phyloP scores from a whole-genome alignment of 2,888 invertebrate species.

The Thymelicus sylvestris region DNA sequence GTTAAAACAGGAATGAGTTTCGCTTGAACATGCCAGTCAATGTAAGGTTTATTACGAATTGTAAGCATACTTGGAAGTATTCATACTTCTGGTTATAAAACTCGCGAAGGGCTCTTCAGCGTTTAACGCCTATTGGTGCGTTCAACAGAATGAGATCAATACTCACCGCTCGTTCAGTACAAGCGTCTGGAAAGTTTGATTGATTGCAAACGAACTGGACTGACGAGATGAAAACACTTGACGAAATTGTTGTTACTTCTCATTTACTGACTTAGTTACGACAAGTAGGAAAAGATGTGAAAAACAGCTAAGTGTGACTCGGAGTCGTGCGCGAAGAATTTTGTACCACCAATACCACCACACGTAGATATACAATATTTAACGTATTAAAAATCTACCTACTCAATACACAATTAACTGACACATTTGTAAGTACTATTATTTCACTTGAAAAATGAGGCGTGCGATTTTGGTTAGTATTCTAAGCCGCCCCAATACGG shows the following conservation, averaged over 20 bases:
- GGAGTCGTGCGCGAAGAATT: no score
- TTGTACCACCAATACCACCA: no score
- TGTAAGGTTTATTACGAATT: conserved; percentile 27
- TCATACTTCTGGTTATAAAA: conserved; percentile 37
- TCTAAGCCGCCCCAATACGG: no score
- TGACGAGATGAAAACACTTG: conserved; percentile 1
- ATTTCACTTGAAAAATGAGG: no score
- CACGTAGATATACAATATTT: no score
- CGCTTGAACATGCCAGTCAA: background rate
- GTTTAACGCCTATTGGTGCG: conserved; percentile 35
- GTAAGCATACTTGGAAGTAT: conserved; percentile 34
- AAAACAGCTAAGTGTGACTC: no score
- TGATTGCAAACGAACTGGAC: conserved; percentile 20
- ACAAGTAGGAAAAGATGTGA: no score
- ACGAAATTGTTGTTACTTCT: background rate
- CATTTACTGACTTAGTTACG: no score
- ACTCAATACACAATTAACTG: no score
- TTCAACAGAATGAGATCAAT: conserved; percentile 29
- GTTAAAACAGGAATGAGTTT: background rate
- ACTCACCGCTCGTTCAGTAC: conserved; percentile 7
- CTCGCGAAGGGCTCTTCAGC: conserved; percentile 20
- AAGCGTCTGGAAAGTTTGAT: conserved; percentile 33
- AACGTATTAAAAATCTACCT: no score
- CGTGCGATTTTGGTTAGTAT: no score
- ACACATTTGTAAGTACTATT: no score